These are phyloP conservation scores for Meriones unguiculatus DNA, from an alignment of 2,113 vertebrate species.

Conservation along the genomic window DNA sequence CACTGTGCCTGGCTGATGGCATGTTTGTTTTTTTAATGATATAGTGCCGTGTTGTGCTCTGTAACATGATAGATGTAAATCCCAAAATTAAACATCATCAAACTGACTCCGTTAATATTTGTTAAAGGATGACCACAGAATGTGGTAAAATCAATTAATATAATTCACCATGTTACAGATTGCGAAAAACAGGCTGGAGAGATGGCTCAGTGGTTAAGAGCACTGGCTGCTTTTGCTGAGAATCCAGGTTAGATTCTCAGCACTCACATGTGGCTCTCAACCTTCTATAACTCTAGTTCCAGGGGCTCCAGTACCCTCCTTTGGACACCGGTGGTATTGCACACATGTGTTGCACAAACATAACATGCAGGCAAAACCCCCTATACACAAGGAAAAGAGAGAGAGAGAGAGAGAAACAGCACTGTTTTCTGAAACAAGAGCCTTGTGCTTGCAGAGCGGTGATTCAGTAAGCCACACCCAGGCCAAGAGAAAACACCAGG, in stretches of 20 bases:
- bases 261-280: background rate
- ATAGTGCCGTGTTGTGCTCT: background rate
- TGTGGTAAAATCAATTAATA: conserved; percentile 34
- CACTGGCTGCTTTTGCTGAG: background rate
- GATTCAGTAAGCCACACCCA: background rate
- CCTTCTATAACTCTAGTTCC: background rate
- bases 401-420: background rate
- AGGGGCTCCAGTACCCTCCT: background rate
- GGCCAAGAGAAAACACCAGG: background rate
- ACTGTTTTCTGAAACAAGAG: background rate
- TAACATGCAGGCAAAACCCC: background rate
- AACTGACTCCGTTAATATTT: background rate
- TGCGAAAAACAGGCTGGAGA: background rate
- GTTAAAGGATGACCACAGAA: background rate
- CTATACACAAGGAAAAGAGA: background rate
- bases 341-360: background rate
- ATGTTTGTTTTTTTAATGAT: conserved; percentile 27
- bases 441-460: background rate
- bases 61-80: background rate
- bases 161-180: background rate
- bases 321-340: background rate
- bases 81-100: background rate
- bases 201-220: background rate
- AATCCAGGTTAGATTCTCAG: background rate
- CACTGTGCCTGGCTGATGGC: background rate